Percentiles rank a stretch among this genome's conserved stretches.
Conservation (phyloP, 2,888 invertebrate genomes). For the Himalopsyche tibetana region DNA sequence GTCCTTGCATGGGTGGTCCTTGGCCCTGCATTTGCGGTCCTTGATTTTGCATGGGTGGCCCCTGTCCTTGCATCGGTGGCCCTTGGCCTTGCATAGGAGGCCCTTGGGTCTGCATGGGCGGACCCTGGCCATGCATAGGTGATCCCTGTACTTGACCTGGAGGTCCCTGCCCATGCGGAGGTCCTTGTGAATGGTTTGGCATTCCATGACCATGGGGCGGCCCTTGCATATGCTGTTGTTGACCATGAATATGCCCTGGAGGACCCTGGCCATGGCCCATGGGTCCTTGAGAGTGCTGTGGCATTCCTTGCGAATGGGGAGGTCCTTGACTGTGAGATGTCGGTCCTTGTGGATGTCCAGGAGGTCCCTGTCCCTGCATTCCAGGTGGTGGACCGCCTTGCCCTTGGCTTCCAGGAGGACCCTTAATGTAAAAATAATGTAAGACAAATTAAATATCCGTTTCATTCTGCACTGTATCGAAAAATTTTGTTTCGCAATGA, state of each 20-base stretch:
- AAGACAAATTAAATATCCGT: background rate
- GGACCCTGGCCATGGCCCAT: slow-evolving; percentile 56
- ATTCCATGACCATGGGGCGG: slow-evolving; percentile 67
- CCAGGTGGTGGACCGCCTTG: slow-evolving; percentile 71
- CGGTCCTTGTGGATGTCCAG: slow-evolving; percentile 70
- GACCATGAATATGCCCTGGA: slow-evolving; percentile 54
- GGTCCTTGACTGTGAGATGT: slow-evolving; percentile 70
- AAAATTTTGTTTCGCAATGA: no score
- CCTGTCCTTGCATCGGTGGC: slow-evolving; percentile 67
- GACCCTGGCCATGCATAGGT: slow-evolving; percentile 70
- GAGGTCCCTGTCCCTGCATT: slow-evolving; percentile 73
- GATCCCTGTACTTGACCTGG: slow-evolving; percentile 67
- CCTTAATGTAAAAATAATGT: slow-evolving; percentile 66
- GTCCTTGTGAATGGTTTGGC: slow-evolving; percentile 67
- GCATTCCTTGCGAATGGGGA: slow-evolving; percentile 71
- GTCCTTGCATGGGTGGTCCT: slow-evolving; percentile 67
- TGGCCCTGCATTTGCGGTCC: slow-evolving; percentile 69
- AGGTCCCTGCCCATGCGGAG: slow-evolving; percentile 66
- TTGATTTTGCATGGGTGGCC: slow-evolving; percentile 52
- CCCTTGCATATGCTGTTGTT: slow-evolving; percentile 64
- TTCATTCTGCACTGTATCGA: no score
- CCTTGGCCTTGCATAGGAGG: slow-evolving; percentile 51
- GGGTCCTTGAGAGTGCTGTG: slow-evolving; percentile 62
- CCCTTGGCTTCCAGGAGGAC: slow-evolving; percentile 71
- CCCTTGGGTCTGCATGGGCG: slow-evolving; percentile 67